Conservation (phyloP, 1,140 invertebrate species). For the Battus philenor region DNA sequence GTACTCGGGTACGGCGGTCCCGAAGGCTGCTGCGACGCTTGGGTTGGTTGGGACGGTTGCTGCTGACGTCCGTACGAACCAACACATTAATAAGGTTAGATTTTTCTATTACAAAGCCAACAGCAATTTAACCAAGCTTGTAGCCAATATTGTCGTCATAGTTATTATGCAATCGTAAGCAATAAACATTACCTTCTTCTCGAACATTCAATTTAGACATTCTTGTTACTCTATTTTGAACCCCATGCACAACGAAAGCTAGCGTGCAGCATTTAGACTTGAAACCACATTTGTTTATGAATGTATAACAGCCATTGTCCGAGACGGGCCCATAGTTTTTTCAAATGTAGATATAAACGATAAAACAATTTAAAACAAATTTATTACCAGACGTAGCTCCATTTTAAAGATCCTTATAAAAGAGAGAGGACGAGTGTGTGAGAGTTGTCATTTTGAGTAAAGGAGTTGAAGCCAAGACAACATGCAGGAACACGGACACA, state of each 20-base stretch:
- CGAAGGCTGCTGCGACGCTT: constrained; percentile 77
- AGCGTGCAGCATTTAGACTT: constrained; percentile 68
- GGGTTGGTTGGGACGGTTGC: constrained; percentile 74
- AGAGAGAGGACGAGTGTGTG: constrained; percentile 33
- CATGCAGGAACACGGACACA: constrained; percentile 67
- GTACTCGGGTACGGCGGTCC: constrained; percentile 72
- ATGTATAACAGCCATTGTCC: constrained; percentile 33
- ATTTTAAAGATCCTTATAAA: constrained; percentile 20
- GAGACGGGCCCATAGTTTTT: constrained; percentile 44
- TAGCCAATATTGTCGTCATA: constrained; percentile 47
- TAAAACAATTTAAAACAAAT: not conserved
- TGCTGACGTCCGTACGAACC: constrained; percentile 76
- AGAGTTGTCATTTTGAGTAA: constrained; percentile 30
- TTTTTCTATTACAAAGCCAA: constrained; percentile 69
- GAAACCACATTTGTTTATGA: constrained; percentile 35
- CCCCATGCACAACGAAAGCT: constrained; percentile 74
- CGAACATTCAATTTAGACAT: constrained; percentile 54
- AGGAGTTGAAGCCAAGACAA: constrained; percentile 70
- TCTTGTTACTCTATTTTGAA: constrained; percentile 64
- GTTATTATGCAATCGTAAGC: constrained; percentile 61
- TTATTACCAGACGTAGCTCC: constrained; percentile 13
- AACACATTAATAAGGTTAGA: constrained; percentile 77
- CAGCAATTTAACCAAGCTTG: constrained; percentile 65
- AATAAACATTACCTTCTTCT: constrained; percentile 63
- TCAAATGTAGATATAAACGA: constrained; percentile 26